Conservation (phyloP, 2,888 invertebrate genomes). For the Beris morrisii region DNA sequence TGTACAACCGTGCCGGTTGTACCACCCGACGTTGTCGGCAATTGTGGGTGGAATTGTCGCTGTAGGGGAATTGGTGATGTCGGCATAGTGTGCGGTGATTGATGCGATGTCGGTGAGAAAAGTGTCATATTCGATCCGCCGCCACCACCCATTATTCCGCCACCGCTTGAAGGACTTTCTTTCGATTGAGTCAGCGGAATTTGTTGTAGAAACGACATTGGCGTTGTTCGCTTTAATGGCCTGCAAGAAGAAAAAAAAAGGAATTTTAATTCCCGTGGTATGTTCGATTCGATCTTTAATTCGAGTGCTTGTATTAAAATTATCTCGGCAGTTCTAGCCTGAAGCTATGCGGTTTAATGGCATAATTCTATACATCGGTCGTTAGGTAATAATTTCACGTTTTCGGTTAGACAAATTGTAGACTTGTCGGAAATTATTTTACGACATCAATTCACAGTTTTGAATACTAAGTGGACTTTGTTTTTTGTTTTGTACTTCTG, state of each 20-base stretch:
- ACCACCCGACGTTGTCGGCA: slow-evolving; percentile 33
- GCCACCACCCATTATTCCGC: slow-evolving; percentile 33
- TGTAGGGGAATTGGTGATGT: slow-evolving; percentile 53
- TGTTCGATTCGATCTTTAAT: slow-evolving; percentile 4
- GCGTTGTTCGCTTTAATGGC: slow-evolving; percentile 40
- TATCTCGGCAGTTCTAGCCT: slow-evolving; percentile 3
- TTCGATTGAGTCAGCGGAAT: slow-evolving; percentile 39
- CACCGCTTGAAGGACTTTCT: slow-evolving; percentile 30
- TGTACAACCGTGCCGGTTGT: background rate
- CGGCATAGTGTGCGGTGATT: slow-evolving; percentile 43
- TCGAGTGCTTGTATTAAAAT: slow-evolving; percentile 15
- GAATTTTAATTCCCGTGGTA: background rate
- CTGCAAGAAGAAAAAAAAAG: slow-evolving; percentile 35
- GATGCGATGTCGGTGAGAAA: slow-evolving; percentile 39
- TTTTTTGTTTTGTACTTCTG: background rate
- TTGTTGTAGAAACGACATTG: slow-evolving; percentile 41
- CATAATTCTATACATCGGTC: slow-evolving; percentile 5
- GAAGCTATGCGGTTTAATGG: slow-evolving; percentile 4
- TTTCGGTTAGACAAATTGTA: slow-evolving; percentile 18
- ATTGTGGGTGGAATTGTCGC: slow-evolving; percentile 45
- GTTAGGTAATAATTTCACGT: slow-evolving; percentile 24
- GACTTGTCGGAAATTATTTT: slow-evolving; percentile 19
- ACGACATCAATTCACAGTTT: slow-evolving; percentile 10
- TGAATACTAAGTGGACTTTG: slow-evolving; percentile 17
- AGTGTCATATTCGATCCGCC: slow-evolving; percentile 52